These are phyloP conservation scores for Catamblyrhynchus diadema DNA, from an alignment of 2,797 vertebrate species.

Conservation along the genomic window DNA sequence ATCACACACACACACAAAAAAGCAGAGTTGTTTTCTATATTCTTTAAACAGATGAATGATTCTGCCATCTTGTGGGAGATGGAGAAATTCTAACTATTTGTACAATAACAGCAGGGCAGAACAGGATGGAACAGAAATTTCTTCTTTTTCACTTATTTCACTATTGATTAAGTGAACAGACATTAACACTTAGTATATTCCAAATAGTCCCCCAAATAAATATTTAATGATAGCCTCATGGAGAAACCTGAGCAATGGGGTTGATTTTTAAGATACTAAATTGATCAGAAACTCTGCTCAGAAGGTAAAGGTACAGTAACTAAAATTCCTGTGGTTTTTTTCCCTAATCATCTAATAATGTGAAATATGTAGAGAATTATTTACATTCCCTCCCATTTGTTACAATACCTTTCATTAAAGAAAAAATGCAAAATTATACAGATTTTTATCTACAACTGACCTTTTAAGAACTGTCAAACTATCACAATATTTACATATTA, in stretches of 20 bases:
- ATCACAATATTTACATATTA: neutral
- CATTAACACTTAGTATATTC: neutral
- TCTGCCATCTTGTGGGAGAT: conserved; percentile 70
- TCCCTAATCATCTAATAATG: neutral
- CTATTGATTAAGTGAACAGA: neutral
- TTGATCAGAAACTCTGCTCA: neutral
- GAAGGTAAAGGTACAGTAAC: neutral
- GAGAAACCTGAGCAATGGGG: neutral
- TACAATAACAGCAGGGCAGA: neutral
- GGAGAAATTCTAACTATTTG: neutral
- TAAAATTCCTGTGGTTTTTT: neutral
- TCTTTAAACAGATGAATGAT: conserved; percentile 35
- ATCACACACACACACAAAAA: neutral
- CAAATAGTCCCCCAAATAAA: neutral
- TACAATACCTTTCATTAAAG: neutral
- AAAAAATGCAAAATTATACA: neutral
- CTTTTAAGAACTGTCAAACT: neutral
- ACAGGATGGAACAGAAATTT: neutral
- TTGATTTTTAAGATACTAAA: neutral
- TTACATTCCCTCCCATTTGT: neutral
- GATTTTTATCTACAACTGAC: neutral
- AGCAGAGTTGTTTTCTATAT: neutral
- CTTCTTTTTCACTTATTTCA: neutral
- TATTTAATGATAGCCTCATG: neutral
- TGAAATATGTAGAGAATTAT: neutral